phyloP scores from a whole-genome alignment of 2,113 vertebrate genomes.

The Clarias macrocephalus region DNA sequence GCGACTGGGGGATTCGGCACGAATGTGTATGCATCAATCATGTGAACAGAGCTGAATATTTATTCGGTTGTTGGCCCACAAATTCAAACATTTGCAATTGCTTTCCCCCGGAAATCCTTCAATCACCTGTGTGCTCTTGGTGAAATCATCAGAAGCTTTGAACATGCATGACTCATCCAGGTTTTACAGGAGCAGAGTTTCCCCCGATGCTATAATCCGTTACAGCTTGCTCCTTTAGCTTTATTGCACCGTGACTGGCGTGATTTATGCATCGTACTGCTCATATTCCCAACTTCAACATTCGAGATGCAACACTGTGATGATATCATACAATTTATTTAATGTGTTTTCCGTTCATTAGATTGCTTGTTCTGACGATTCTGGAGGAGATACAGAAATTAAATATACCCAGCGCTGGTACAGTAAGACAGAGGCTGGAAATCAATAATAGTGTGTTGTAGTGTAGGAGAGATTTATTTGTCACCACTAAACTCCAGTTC shows the following conservation, averaged over 20 bases:
- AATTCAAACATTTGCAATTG: constrained; percentile 34
- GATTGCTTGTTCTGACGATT: constrained; percentile 13
- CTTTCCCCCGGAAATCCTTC: constrained; percentile 40
- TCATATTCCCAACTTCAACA: constrained; percentile 28
- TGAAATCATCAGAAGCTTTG: constrained; percentile 28
- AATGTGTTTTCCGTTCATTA: constrained; percentile 23
- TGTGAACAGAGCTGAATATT: constrained; percentile 37
- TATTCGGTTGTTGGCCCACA: constrained; percentile 42
- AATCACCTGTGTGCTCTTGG: constrained; percentile 21
- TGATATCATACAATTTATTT: constrained; percentile 17
- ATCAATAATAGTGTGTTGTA: constrained; percentile 21
- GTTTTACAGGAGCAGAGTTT: constrained; percentile 34
- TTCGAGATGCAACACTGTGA: neutral
- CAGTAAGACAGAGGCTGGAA: neutral
- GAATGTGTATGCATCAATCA: constrained; percentile 33
- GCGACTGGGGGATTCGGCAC: neutral
- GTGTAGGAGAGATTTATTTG: constrained; percentile 25
- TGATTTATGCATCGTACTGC: constrained; percentile 23
- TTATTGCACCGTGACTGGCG: constrained; percentile 12
- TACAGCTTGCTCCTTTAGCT: constrained; percentile 24
- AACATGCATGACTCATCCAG: constrained; percentile 47
- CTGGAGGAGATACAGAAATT: constrained; percentile 13
- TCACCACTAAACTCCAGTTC: constrained; percentile 17
- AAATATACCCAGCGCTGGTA: constrained; percentile 10
- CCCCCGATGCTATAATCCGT: constrained; percentile 7